Conservation (phyloP, 2,888 invertebrate genomes). For the Heliconius sara region DNA sequence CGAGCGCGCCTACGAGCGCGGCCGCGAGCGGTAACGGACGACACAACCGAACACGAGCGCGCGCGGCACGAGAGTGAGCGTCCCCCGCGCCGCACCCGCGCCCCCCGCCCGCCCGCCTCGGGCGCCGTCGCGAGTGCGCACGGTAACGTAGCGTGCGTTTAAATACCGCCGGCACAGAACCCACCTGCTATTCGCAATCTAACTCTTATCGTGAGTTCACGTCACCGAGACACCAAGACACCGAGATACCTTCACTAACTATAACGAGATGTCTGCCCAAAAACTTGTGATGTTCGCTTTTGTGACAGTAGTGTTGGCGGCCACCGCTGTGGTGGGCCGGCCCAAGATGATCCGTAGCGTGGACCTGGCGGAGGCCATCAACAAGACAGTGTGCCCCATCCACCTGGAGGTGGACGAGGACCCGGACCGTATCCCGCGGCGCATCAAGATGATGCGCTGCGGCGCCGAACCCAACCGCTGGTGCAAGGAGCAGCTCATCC, state of each 20-base stretch:
- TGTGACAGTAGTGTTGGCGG: constrained; percentile 40
- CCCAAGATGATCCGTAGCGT: constrained; percentile 53
- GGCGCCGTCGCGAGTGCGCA: constrained; percentile 28
- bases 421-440: constrained; percentile 65
- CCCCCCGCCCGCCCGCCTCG: constrained; percentile 15
- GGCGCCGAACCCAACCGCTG: constrained; percentile 61
- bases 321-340: constrained; percentile 49
- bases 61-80: constrained; percentile 1
- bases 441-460: constrained; percentile 73
- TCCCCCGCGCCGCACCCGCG: constrained; percentile 19
- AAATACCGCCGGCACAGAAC: constrained; percentile 39
- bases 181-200: constrained; percentile 61
- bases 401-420: constrained; percentile 62
- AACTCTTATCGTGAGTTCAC: constrained; percentile 57
- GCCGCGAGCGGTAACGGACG: background rate
- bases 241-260: background rate
- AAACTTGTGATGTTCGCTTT: constrained; percentile 48
- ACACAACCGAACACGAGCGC: background rate
- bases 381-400: constrained; percentile 74
- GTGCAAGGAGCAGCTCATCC: constrained; percentile 61
- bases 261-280: constrained; percentile 42
- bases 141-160: constrained; percentile 37
- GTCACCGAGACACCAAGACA: constrained; percentile 40
- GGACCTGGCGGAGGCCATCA: constrained; percentile 61
- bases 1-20: background rate